These are phyloP conservation scores for Ditula angustiorana DNA, from an alignment of 2,888 invertebrate species.

Conservation along the genomic window DNA sequence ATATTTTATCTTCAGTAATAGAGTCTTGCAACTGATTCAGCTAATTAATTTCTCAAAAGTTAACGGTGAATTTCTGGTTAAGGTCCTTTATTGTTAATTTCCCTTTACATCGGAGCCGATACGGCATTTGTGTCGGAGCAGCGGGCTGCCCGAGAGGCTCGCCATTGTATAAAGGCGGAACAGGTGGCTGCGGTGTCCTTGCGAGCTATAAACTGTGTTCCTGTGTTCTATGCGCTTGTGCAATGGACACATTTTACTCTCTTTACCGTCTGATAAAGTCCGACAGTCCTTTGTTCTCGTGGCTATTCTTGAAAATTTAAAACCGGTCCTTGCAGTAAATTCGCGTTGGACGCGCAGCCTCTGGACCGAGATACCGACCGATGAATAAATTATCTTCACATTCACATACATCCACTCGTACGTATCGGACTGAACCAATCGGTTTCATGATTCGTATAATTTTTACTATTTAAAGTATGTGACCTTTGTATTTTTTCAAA, in stretches of 20 bases:
- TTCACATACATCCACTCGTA: slow-evolving; percentile 43
- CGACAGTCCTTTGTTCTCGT: slow-evolving; percentile 71
- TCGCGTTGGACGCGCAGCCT: slow-evolving; percentile 57
- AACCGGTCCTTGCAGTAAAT: slow-evolving; percentile 74
- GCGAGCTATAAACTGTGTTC: slow-evolving; percentile 56
- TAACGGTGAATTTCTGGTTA: background rate
- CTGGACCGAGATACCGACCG: slow-evolving; percentile 58
- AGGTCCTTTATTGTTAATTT: background rate
- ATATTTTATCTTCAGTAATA: background rate
- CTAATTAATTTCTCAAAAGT: background rate
- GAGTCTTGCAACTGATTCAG: background rate
- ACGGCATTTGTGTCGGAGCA: background rate
- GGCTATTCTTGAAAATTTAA: slow-evolving; percentile 75
- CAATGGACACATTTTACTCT: slow-evolving; percentile 77
- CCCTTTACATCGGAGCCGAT: background rate
- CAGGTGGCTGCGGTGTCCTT: slow-evolving; percentile 64
- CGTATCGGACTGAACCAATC: slow-evolving; percentile 36
- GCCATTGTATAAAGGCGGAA: slow-evolving; percentile 49
- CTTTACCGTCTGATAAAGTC: slow-evolving; percentile 75
- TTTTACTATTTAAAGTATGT: background rate
- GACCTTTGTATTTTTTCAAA: background rate
- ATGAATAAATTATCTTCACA: slow-evolving; percentile 69
- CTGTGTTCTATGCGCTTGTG: slow-evolving; percentile 61
- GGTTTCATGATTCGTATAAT: slow-evolving; percentile 10
- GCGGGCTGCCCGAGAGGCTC: slow-evolving; percentile 24